phyloP scores from a whole-genome alignment of 2,113 vertebrate genomes.

The Hemichromis elongatus region DNA sequence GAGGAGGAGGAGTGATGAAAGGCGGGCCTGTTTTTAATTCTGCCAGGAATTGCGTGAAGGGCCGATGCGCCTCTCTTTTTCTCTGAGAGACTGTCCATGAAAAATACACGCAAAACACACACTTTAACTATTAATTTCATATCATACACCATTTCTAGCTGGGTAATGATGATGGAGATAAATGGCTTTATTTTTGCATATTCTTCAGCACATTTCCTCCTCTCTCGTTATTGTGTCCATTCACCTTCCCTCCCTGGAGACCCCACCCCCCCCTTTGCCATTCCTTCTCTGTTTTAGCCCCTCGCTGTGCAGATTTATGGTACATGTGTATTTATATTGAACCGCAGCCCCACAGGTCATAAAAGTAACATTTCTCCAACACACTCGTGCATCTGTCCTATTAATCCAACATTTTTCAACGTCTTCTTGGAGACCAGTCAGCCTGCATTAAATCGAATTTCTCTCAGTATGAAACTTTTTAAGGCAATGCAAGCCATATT shows the following conservation, averaged over 20 bases:
- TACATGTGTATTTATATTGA: slow-evolving; percentile 63
- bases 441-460: slow-evolving; percentile 11
- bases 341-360: slow-evolving; percentile 49
- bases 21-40: slow-evolving; percentile 68
- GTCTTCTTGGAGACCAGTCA: background rate
- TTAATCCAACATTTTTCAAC: slow-evolving; percentile 48
- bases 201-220: background rate
- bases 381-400: slow-evolving; percentile 53
- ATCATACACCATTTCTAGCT: background rate
- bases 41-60: slow-evolving; percentile 48
- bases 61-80: slow-evolving; percentile 13
- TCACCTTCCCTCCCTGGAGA: background rate
- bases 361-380: slow-evolving; percentile 64
- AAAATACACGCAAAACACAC: background rate
- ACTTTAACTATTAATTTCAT: background rate
- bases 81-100: background rate
- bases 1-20: slow-evolving; percentile 49
- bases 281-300: slow-evolving; percentile 33
- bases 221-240: background rate
- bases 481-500: slow-evolving; percentile 12
- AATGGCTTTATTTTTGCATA: background rate
- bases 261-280: background rate
- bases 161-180: background rate
- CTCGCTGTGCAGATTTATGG: slow-evolving; percentile 46
- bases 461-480: slow-evolving; percentile 10